These are phyloP conservation scores for Gallinago jamesoni DNA, from an alignment of 2,113 vertebrate species.

Conservation along the genomic window DNA sequence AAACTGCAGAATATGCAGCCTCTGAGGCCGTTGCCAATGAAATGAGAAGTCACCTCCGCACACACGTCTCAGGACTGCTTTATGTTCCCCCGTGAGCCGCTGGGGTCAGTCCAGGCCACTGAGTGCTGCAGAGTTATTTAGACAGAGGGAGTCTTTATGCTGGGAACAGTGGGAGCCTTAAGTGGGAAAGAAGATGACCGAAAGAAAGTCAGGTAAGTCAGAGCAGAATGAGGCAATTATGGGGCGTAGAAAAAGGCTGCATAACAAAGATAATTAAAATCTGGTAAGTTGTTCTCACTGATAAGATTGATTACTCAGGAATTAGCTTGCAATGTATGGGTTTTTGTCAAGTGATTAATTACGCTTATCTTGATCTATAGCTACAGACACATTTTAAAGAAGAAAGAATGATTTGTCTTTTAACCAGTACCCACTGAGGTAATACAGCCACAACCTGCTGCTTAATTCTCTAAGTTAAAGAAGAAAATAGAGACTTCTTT, in stretches of 20 bases:
- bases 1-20: background rate
- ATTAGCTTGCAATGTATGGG: background rate
- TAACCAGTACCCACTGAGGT: background rate
- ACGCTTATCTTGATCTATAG: slow-evolving; percentile 6
- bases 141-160: background rate
- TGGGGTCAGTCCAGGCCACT: background rate
- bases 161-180: background rate
- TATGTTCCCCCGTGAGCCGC: background rate
- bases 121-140: background rate
- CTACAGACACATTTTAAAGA: background rate
- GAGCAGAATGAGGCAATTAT: background rate
- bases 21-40: background rate
- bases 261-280: slow-evolving; percentile 4
- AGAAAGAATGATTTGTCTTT: background rate
- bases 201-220: slow-evolving; percentile 7
- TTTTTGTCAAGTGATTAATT: slow-evolving; percentile 18
- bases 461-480: background rate
- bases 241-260: background rate
- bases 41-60: background rate
- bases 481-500: background rate
- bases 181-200: background rate
- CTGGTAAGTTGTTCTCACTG: background rate
- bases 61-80: background rate
- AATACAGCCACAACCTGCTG: background rate
- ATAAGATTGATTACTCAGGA: slow-evolving; percentile 13